Conservation (phyloP, 2,113 vertebrate genomes). For the Nothoprocta perdicaria region DNA sequence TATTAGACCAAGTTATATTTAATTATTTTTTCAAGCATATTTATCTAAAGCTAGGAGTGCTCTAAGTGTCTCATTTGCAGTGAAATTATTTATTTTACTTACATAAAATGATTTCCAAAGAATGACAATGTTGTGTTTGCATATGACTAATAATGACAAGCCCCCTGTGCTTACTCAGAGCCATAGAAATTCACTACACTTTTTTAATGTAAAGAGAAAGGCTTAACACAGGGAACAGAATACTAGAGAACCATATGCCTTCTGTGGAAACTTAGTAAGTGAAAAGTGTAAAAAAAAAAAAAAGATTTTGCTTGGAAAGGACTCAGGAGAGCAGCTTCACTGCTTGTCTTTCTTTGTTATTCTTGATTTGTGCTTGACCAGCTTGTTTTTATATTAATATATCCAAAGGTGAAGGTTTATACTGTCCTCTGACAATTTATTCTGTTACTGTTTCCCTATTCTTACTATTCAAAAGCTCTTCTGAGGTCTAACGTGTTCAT, state of each 20-base stretch:
- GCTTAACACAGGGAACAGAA: conserved; percentile 20
- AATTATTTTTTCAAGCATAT: not conserved
- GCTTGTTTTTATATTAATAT: not conserved
- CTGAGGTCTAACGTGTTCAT: not conserved
- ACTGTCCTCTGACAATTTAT: not conserved
- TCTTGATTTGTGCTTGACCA: not conserved
- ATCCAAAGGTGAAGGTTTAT: not conserved
- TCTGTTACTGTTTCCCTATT: not conserved
- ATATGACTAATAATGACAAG: not conserved
- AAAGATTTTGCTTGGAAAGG: not conserved
- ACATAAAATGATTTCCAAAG: not conserved
- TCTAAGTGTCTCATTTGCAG: not conserved
- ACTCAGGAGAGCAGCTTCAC: not conserved
- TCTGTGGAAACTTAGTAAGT: not conserved
- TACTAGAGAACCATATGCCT: not conserved
- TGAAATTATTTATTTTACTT: not conserved
- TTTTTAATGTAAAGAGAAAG: conserved; percentile 37
- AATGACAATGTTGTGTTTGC: not conserved
- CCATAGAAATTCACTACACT: conserved; percentile 14
- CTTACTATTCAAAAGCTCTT: not conserved
- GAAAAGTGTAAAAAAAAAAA: not conserved
- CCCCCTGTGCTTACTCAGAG: conserved; percentile 1
- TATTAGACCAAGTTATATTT: not conserved
- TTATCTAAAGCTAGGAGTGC: not conserved
- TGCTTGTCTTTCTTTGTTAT: not conserved